Base-by-base conservation (phyloP, 2,888 invertebrate genomes). In the Zygaena filipendulae region DNA sequence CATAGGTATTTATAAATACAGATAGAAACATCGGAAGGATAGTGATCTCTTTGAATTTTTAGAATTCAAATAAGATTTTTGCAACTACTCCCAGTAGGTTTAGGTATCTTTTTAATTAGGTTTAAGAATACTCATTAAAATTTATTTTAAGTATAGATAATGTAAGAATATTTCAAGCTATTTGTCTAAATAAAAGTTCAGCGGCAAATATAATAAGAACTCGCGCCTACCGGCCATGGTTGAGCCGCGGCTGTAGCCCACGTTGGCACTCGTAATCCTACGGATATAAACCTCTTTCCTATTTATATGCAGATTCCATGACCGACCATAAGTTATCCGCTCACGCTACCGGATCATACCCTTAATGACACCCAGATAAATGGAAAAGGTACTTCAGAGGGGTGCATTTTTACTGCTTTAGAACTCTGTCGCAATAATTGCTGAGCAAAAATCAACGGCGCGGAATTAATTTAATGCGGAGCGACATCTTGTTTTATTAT, bases 261-360 rank as follows among this genome's bases (percentile, higher is more conserved):
- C n/a, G n/a, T n/a, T n/a, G n/a, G n/a, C n/a, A n/a, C n/a, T 27
- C 47, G 41, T 47, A 49, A 61, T 56, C 67, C 63, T 56, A 52
- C 46, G 47, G 44, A 47, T 50, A 49, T 48, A 46, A 49, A 48
- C 49, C 64, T 61, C 66, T 16, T 6, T 7, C 16, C 16, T 16
- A 79, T 79, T 77, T 77, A 75, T 74, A 79, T 79, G 77, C 74
- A 77, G 72, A 79, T 77, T 74, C 64, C 60, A 63, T 53, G 55
- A 52, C 66, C 66, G 56, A 64, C 70, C 75, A 74, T 75, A 79
- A 75, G 75, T 77, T 75, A 74, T 67, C 64, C 69, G 63, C 59
- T 66, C 61, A 54, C 51, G 51, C 47, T 50, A 62, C 62, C 61
- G 74, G 70, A 74, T 75, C 74, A 75, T 64, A 57, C 59, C 59